Percentiles rank a stretch among this genome's conserved stretches.
Evolutionary conservation across 2,797 vertebrate species (phyloP).

Genomic region (Chelidonichthys spinosus): DNA sequence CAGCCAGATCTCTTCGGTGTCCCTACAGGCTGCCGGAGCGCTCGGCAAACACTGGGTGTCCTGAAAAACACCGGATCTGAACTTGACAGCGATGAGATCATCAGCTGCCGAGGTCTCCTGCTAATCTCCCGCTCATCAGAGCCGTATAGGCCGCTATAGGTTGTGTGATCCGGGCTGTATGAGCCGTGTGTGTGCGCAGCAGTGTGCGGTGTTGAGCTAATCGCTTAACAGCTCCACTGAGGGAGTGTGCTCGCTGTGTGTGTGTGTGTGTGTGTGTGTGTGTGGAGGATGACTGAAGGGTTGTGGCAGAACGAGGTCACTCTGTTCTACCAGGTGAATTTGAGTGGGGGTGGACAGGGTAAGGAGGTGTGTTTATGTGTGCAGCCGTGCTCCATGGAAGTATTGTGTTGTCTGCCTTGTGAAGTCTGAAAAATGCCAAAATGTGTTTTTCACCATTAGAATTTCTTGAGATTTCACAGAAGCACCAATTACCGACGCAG

Average conservation of each 20-base stretch:
- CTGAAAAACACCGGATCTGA: constrained; percentile 33
- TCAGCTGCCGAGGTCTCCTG: constrained; percentile 43
- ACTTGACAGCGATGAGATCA: constrained; percentile 38
- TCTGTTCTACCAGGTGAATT: constrained; percentile 80
- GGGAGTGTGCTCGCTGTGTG: constrained; percentile 47
- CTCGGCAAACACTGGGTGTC: constrained; percentile 9
- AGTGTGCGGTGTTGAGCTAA: constrained; percentile 70
- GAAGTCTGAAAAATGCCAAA: constrained; percentile 36
- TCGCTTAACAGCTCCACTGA: constrained; percentile 76
- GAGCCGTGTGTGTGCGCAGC: constrained; percentile 52
- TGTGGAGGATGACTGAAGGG: constrained; percentile 75
- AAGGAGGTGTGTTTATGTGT: constrained; percentile 48
- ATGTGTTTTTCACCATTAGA: background rate
- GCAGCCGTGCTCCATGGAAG: background rate
- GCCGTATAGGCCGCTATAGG: constrained; percentile 33
- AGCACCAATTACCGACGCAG: background rate
- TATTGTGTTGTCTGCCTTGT: constrained; percentile 8
- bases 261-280: constrained; percentile 7
- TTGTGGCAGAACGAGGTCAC: constrained; percentile 84
- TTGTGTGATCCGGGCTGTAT: constrained; percentile 49
- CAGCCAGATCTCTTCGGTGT: constrained; percentile 14
- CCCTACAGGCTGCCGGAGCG: constrained; percentile 32
- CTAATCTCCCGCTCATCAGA: constrained; percentile 47
- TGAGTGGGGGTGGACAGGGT: constrained; percentile 68
- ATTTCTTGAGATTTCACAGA: background rate